A percentile compares a stretch with the other conserved stretches of the same genome.
These are phyloP conservation scores for Corvus cornix DNA, from an alignment of 2,113 vertebrate species.

Conservation along the genomic window DNA sequence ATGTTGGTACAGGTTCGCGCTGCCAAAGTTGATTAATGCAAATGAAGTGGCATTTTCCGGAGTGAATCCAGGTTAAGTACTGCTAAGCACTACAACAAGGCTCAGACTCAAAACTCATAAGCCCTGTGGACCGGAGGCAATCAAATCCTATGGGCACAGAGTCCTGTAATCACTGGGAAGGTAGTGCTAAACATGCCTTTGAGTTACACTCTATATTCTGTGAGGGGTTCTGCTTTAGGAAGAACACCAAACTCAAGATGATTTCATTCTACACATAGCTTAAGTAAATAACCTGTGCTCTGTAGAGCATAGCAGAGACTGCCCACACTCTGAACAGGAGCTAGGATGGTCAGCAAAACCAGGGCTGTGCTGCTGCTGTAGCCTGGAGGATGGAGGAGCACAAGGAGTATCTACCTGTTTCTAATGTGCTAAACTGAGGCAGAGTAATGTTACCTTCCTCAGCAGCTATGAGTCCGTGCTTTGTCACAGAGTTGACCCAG, in stretches of 20 bases:
- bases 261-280: neutral
- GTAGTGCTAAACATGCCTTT: neutral
- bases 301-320: neutral
- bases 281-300: neutral
- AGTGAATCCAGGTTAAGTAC: neutral
- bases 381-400: neutral
- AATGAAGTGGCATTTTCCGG: neutral
- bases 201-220: fast-evolving
- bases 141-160: neutral
- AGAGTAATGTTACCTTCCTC: neutral
- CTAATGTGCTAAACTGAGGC: neutral
- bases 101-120: neutral
- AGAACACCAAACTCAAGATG: neutral
- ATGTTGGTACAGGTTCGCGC: neutral
- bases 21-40: neutral
- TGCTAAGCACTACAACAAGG: neutral
- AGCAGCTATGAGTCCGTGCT: neutral
- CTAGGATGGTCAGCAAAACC: neutral
- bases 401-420: neutral
- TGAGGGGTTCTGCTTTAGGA: neutral
- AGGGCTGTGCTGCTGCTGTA: neutral
- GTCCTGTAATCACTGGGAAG: neutral
- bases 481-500: neutral
- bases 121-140: neutral
- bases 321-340: neutral